These are phyloP conservation scores for Phragmatobia fuliginosa DNA, from an alignment of 2,888 invertebrate species.

Conservation along the genomic window DNA sequence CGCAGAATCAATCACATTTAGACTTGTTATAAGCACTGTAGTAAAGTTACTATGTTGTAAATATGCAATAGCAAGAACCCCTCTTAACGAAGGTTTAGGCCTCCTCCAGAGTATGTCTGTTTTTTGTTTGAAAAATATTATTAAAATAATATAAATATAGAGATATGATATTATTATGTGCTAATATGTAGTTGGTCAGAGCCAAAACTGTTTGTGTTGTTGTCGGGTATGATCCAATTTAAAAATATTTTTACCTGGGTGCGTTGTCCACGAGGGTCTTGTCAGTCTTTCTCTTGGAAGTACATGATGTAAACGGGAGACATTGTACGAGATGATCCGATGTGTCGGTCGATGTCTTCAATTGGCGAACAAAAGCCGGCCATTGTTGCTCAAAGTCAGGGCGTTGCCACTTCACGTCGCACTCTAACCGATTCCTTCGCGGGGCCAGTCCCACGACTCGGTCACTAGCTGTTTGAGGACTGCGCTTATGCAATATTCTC, in stretches of 20 bases:
- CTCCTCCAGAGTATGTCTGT: too few species aligned
- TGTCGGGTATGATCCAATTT: neutral
- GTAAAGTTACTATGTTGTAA: too few species aligned
- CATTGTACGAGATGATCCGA: conserved; percentile 39
- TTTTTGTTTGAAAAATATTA: too few species aligned
- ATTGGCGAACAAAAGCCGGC: conserved; percentile 60
- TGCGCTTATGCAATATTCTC: neutral
- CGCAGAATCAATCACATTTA: too few species aligned
- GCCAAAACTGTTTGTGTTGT: neutral
- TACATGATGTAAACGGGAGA: conserved; percentile 4
- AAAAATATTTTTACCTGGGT: neutral
- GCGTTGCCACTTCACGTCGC: conserved; percentile 19
- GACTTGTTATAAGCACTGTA: too few species aligned
- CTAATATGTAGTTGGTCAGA: neutral
- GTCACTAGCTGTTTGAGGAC: neutral
- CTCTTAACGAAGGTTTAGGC: too few species aligned
- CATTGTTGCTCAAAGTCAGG: conserved; percentile 38
- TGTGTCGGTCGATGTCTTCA: conserved; percentile 41
- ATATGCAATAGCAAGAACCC: too few species aligned
- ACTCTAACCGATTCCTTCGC: conserved; percentile 14
- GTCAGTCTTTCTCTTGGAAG: neutral
- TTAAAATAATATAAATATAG: too few species aligned
- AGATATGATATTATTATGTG: too few species aligned
- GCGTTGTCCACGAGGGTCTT: neutral
- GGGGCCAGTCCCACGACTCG: conserved; percentile 2